A percentile compares a stretch with the other conserved stretches of the same genome.
Evolutionary conservation across 2,888 invertebrate species (phyloP).

Genomic region (Lingula anatina): DNA sequence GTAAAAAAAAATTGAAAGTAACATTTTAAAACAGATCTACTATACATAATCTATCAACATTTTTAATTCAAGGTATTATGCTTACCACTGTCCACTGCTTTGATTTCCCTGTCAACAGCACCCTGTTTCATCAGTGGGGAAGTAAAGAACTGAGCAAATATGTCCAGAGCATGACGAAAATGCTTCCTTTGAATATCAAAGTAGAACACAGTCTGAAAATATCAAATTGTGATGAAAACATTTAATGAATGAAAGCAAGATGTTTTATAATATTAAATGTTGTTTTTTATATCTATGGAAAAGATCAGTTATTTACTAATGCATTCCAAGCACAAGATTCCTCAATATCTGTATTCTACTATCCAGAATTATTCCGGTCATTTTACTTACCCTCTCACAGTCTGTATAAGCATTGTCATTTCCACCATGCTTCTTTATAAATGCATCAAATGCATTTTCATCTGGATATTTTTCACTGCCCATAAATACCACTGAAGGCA

Average conservation of each 20-base stretch:
- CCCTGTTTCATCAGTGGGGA: slow-evolving; percentile 78
- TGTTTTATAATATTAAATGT: background rate
- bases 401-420: slow-evolving; percentile 83
- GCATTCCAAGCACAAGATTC: too few species aligned
- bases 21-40: background rate
- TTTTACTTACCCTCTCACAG: slow-evolving; percentile 61
- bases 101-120: slow-evolving; percentile 78
- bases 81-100: slow-evolving; percentile 79
- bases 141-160: slow-evolving; percentile 84
- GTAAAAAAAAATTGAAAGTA: background rate
- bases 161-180: slow-evolving; percentile 71
- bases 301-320: too few species aligned
- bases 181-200: slow-evolving; percentile 81
- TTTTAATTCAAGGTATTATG: too few species aligned
- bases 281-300: background rate
- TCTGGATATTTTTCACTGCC: slow-evolving; percentile 82
- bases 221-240: too few species aligned
- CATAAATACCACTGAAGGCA: slow-evolving; percentile 77
- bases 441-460: slow-evolving; percentile 80
- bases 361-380: too few species aligned
- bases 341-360: too few species aligned
- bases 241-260: slow-evolving; percentile 1
- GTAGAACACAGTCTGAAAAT: slow-evolving; percentile 69
- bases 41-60: background rate
- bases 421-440: slow-evolving; percentile 70